Conservation (phyloP, 2,113 vertebrate genomes). For the Apus apus region DNA sequence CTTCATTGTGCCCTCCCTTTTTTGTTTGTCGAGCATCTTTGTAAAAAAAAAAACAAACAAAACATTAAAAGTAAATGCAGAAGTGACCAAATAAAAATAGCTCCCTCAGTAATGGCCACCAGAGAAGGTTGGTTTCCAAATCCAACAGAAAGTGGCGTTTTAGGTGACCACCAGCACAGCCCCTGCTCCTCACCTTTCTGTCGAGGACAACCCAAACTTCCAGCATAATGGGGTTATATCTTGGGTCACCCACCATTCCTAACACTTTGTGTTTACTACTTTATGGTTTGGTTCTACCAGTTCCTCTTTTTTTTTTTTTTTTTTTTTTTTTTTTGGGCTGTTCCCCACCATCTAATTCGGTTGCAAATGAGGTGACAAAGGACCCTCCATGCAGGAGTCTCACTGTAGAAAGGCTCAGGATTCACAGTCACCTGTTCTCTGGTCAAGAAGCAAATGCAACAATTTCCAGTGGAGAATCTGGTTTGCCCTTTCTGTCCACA, state of each 20-base stretch:
- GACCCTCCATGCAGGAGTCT: background rate
- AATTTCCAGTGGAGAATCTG: background rate
- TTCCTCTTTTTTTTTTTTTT: background rate
- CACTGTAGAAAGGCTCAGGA: background rate
- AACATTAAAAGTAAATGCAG: background rate
- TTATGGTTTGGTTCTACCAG: background rate
- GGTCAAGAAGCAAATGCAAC: background rate
- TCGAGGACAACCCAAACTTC: background rate
- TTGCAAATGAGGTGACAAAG: background rate
- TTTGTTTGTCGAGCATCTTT: background rate
- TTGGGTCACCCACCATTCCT: background rate
- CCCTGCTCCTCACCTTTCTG: background rate
- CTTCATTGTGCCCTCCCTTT: background rate
- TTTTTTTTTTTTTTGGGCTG: background rate
- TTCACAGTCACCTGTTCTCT: background rate
- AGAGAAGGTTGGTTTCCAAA: background rate
- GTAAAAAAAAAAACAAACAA: background rate
- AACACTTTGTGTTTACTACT: background rate
- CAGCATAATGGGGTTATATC: background rate
- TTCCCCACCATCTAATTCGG: background rate
- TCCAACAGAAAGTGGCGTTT: background rate
- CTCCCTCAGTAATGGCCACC: background rate
- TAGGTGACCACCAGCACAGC: fast-evolving
- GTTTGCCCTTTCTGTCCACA: background rate
- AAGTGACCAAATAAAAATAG: background rate